Conservation (phyloP, 1,140 invertebrate genomes). For the Calliphora vicina region DNA sequence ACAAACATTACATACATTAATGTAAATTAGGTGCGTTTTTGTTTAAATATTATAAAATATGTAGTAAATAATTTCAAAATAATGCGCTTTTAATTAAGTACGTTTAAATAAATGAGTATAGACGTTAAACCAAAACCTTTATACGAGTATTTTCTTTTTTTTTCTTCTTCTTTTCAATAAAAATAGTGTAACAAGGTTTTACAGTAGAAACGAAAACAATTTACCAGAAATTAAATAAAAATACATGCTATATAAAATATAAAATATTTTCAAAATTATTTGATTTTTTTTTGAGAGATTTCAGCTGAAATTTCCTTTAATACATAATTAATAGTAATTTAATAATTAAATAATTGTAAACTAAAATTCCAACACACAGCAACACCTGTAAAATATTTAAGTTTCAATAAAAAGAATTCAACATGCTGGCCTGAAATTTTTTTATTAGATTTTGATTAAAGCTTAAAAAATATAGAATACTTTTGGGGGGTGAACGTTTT, state of each 20-base stretch:
- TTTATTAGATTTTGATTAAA: background rate
- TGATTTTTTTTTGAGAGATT: background rate
- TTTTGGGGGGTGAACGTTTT: no score
- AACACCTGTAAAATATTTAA: conserved; percentile 27
- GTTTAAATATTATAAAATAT: no score
- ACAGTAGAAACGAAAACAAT: background rate
- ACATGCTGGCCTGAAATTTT: background rate
- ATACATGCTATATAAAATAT: no score
- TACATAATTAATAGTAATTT: background rate
- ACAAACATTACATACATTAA: background rate
- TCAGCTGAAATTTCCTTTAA: background rate
- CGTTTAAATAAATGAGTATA: background rate
- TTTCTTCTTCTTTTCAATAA: no score
- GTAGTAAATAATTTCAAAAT: background rate
- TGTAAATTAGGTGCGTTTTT: background rate
- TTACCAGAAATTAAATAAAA: background rate
- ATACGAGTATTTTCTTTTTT: no score
- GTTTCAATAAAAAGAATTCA: background rate
- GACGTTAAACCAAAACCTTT: background rate
- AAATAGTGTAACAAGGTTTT: no score
- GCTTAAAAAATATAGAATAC: background rate
- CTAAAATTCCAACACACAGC: conserved; percentile 36
- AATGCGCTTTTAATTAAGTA: background rate
- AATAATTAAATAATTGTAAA: background rate
- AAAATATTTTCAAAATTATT: conserved; percentile 7